A percentile compares a stretch with the other conserved stretches of the same genome.
phyloP scores from a whole-genome alignment of 37 sponge, comb jelly and placozoan genomes.

The Cliona cf. orientalis region DNA sequence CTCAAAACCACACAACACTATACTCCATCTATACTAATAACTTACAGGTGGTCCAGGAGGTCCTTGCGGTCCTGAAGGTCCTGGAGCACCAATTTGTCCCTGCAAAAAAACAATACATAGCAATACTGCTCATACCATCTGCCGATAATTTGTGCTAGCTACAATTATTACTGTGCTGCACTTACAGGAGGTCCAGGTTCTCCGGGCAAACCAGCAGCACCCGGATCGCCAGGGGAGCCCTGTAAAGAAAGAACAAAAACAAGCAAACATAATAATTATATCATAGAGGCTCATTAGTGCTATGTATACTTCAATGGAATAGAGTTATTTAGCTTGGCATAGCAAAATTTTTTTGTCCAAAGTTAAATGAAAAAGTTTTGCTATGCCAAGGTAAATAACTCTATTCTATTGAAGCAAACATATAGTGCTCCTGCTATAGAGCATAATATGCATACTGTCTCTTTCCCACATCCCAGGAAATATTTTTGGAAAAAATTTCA shows the following conservation, averaged over 20 bases:
- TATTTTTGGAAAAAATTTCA: no score
- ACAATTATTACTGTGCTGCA: neutral
- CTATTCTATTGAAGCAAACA: no score
- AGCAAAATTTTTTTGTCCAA: no score
- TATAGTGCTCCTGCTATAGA: no score
- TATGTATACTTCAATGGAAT: neutral
- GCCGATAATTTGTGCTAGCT: neutral
- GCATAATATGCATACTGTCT: no score
- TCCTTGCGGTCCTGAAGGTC: slow-evolving; percentile 30
- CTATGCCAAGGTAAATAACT: no score
- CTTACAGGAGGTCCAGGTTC: slow-evolving; percentile 62
- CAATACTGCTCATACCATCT: neutral
- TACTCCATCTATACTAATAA: no score
- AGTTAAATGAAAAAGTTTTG: no score
- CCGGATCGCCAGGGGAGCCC: slow-evolving; percentile 67
- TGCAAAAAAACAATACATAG: neutral
- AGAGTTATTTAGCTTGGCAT: no score
- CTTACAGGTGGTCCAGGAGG: slow-evolving; percentile 41
- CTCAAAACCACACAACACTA: no score
- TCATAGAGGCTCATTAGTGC: neutral
- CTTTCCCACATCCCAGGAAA: no score
- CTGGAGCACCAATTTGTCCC: slow-evolving; percentile 58
- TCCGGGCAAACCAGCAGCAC: slow-evolving; percentile 65
- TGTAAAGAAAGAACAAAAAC: neutral
- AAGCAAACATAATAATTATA: neutral